Percentiles rank a stretch among this genome's conserved stretches.
These are phyloP conservation scores for Pherbina coryleti DNA, from an alignment of 2,888 invertebrate species.

Conservation along the genomic window DNA sequence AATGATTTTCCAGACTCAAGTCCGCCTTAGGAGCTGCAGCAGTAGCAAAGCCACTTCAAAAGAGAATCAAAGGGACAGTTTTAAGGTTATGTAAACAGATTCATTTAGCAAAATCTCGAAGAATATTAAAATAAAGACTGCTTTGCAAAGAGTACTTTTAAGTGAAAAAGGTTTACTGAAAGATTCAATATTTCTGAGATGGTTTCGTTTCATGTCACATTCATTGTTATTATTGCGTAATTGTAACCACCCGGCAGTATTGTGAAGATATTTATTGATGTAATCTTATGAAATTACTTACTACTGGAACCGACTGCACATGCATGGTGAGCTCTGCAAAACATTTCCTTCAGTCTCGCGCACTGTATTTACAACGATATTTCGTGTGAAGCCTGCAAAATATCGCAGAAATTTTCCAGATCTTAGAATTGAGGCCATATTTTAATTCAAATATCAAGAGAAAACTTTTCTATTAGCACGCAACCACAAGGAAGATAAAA, in stretches of 20 bases:
- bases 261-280: slow-evolving; percentile 40
- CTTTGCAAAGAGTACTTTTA: not conserved
- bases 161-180: not conserved
- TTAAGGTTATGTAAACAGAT: slow-evolving; percentile 46
- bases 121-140: not conserved
- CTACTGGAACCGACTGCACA: slow-evolving; percentile 68
- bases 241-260: slow-evolving; percentile 42
- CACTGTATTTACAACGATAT: slow-evolving; percentile 76
- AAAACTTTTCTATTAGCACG: not conserved
- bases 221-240: slow-evolving; percentile 52
- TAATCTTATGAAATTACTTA: slow-evolving; percentile 42
- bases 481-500: too few species aligned
- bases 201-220: not conserved
- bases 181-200: not conserved
- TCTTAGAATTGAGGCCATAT: slow-evolving; percentile 71
- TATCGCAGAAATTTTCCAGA: slow-evolving; percentile 82
- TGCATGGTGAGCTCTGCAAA: slow-evolving; percentile 71
- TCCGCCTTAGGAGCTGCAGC: slow-evolving; percentile 73
- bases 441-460: slow-evolving; percentile 17
- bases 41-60: slow-evolving; percentile 73
- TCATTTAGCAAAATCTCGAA: not conserved
- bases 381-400: slow-evolving; percentile 80
- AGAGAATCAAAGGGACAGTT: slow-evolving; percentile 44
- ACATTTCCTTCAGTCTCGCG: slow-evolving; percentile 76
- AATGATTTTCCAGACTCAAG: slow-evolving; percentile 75